phyloP scores from a whole-genome alignment of 2,797 vertebrate genomes.

The Gambusia yucatana region DNA sequence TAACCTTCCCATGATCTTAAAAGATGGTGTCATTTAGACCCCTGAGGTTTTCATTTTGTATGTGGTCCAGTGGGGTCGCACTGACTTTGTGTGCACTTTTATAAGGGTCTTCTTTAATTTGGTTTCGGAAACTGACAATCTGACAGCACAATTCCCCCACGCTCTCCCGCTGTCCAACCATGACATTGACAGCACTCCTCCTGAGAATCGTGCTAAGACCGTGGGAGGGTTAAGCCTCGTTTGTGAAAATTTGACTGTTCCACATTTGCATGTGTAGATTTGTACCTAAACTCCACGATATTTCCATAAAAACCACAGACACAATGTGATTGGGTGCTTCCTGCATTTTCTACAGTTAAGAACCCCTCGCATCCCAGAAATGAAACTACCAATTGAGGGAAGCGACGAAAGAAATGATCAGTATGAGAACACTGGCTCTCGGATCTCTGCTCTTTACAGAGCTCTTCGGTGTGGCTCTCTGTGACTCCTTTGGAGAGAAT shows the following conservation, averaged over 20 bases:
- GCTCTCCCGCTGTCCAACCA: too few relatives aligned
- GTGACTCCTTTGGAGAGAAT: neutral
- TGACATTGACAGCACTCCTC: too few relatives aligned
- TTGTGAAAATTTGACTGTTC: conserved; percentile 39
- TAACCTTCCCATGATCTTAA: too few relatives aligned
- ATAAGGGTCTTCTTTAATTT: too few relatives aligned
- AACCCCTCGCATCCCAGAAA: neutral
- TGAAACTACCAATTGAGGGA: neutral
- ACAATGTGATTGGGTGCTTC: conserved; percentile 22
- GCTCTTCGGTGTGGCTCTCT: conserved; percentile 9
- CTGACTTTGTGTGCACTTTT: too few relatives aligned
- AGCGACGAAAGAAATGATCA: neutral
- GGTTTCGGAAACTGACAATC: too few relatives aligned
- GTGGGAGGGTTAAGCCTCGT: neutral
- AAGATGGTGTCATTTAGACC: too few relatives aligned
- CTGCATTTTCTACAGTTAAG: conserved; percentile 19
- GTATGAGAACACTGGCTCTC: conserved; percentile 15
- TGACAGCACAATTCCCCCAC: too few relatives aligned
- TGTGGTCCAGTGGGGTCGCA: too few relatives aligned
- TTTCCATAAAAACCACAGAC: conserved; percentile 15
- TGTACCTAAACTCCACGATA: neutral
- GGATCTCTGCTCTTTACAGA: conserved; percentile 14
- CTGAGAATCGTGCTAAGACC: too few relatives aligned
- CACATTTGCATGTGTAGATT: conserved; percentile 4
- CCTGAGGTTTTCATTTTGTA: too few relatives aligned